These are phyloP conservation scores for Terrapene triunguis DNA, from an alignment of 2,113 vertebrate genomes.

Conservation along the genomic window DNA sequence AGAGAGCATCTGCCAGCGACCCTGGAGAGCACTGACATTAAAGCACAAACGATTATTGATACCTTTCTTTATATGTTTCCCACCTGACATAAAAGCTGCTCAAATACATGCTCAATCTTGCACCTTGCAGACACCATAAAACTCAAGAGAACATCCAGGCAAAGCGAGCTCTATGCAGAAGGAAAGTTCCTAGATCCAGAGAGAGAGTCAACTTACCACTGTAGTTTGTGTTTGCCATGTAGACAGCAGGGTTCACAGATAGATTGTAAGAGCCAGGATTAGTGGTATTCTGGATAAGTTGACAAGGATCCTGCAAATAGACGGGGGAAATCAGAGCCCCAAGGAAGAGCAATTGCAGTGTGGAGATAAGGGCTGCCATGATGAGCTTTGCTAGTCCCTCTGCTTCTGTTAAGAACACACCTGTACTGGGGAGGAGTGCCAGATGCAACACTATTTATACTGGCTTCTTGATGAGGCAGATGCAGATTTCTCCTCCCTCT, in stretches of 20 bases:
- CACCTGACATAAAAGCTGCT: accelerated
- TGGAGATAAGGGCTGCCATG: conserved; percentile 40
- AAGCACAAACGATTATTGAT: not conserved
- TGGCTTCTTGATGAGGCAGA: not conserved
- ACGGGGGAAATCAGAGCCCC: not conserved
- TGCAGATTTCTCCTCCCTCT: conserved; percentile 32
- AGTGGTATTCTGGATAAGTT: accelerated
- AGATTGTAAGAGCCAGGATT: not conserved
- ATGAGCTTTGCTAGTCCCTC: not conserved
- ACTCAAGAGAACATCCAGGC: not conserved
- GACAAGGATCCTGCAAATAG: accelerated
- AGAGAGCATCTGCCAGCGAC: not conserved
- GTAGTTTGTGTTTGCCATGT: conserved; percentile 19
- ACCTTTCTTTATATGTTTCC: not conserved
- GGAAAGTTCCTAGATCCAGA: accelerated
- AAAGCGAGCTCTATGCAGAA: not conserved
- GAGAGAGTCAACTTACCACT: conserved; percentile 47
- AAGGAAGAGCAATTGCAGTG: conserved; percentile 18
- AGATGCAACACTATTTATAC: not conserved
- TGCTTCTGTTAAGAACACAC: not conserved
- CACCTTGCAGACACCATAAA: not conserved
- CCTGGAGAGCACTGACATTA: not conserved
- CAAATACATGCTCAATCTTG: accelerated
- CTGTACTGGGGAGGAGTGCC: not conserved
- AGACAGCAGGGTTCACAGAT: accelerated